Evolutionary conservation across 2,797 vertebrate genomes (phyloP), one percentile per base, ranked within the genome.

Genomic region (Malacoraja senta): DNA sequence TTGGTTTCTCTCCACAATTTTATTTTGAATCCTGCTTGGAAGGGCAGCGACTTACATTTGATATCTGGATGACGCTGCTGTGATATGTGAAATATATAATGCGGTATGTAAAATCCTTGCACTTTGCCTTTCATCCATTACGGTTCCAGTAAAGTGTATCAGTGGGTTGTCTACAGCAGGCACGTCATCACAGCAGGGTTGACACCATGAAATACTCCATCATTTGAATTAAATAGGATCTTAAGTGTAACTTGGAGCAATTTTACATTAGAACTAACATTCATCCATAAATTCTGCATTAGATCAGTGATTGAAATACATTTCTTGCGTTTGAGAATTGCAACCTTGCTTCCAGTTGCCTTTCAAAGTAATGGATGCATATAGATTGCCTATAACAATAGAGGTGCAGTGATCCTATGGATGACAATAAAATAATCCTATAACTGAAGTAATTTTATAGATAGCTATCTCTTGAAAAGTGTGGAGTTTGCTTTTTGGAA

Each of bases 391-490:
- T 44, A 38, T 58, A 91, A 91, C 68, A 71, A 74, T 74, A 76
- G 90, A 76, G 76, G 38, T 76, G 32, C 32, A 76, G 29, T 74
- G 72, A 92, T 44, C 72, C 38, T 76, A 58, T 58, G 17, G 71
- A 92, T 76, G 72, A 38, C 61, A 68, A 88, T 92, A 92, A 92
- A 58, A 92, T 92, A 92, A 92, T 76, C 35, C 90, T 92, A 38
- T 74, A 74, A 53, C 21, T 58, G 90, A 74, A 92, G 71, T 92
- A 53, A 92, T 92, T 92, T 53, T 92, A 58, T 76, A 92, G 90
- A 92, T 76, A 76, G 90, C 68, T 92, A 92, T 74, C 71, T 74
- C 3, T 44, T 8, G 90, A 74, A 58, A 92, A 92, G 35, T 19
- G n/a, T 92, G 90, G 88, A 92, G 90, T 91, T 72, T 26, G 10